A percentile compares a stretch with the other conserved stretches of the same genome.
These are phyloP conservation scores for Nerophis ophidion DNA, from an alignment of 2,113 vertebrate species.

Conservation along the genomic window DNA sequence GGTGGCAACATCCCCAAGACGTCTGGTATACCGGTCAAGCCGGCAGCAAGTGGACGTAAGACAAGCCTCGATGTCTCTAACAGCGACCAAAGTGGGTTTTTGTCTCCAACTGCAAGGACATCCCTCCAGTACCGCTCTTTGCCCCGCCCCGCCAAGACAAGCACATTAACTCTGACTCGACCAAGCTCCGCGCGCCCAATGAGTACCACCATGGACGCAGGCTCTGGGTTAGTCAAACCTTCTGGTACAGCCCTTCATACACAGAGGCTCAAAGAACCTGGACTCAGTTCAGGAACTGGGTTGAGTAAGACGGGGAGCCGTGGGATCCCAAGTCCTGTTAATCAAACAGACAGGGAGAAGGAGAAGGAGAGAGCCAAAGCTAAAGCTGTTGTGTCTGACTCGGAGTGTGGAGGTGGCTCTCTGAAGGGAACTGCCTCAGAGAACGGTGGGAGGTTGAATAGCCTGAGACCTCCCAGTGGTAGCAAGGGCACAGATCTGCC, in stretches of 20 bases:
- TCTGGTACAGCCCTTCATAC: constrained; percentile 34
- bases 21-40: constrained; percentile 91
- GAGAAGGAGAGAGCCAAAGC: constrained; percentile 95
- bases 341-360: constrained; percentile 87
- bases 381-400: constrained; percentile 84
- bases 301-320: constrained; percentile 48
- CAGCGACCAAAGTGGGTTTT: constrained; percentile 79
- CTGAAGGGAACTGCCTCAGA: constrained; percentile 66
- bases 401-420: constrained; percentile 67
- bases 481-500: constrained; percentile 75
- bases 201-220: constrained; percentile 84
- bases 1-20: constrained; percentile 81
- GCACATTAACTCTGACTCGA: constrained; percentile 84
- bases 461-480: constrained; percentile 66
- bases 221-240: constrained; percentile 77
- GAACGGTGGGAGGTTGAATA: constrained; percentile 71
- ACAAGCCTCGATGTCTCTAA: constrained; percentile 88
- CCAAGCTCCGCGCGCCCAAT: constrained; percentile 74
- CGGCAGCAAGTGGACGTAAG: constrained; percentile 73
- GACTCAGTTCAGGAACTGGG: constrained; percentile 61
- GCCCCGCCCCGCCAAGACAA: constrained; percentile 92
- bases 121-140: constrained; percentile 94
- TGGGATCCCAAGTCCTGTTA: constrained; percentile 74
- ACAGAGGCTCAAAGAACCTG: constrained; percentile 50
- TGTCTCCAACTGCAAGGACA: constrained; percentile 83